These are phyloP conservation scores for Trochalopteron elliotii DNA, from an alignment of 2,113 vertebrate genomes.

Conservation along the genomic window DNA sequence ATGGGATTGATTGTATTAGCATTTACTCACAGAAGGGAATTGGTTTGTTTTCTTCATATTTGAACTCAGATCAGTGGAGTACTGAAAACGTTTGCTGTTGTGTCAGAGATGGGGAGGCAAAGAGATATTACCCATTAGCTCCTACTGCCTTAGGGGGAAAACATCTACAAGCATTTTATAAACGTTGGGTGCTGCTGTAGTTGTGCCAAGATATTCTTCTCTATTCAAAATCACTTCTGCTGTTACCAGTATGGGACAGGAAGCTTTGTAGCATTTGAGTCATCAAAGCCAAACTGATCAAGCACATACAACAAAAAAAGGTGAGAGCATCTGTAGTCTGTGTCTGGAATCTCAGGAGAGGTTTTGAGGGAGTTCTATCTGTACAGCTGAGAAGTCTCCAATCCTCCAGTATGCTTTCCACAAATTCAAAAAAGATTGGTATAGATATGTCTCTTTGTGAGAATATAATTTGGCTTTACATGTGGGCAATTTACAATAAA, in stretches of 20 bases:
- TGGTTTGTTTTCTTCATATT: background rate
- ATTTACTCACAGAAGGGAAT: background rate
- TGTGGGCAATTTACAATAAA: background rate
- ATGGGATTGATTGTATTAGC: background rate
- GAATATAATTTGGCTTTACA: background rate
- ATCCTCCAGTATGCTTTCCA: background rate
- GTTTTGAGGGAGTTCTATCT: background rate
- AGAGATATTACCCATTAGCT: background rate
- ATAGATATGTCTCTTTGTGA: background rate
- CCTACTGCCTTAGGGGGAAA: background rate
- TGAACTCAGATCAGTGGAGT: background rate
- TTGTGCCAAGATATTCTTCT: background rate
- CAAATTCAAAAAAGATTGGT: background rate
- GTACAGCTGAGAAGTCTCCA: background rate
- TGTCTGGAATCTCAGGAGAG: background rate
- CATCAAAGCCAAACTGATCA: background rate
- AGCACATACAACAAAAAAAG: rapidly evolving
- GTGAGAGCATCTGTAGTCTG: rapidly evolving
- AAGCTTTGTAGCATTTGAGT: background rate
- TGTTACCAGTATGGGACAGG: background rate
- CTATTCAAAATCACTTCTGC: background rate
- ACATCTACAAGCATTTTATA: background rate
- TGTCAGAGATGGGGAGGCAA: background rate
- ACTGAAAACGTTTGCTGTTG: background rate
- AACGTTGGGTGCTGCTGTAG: background rate